Base-by-base conservation (phyloP, 2,797 vertebrate genomes). In the Tinamus major region DNA sequence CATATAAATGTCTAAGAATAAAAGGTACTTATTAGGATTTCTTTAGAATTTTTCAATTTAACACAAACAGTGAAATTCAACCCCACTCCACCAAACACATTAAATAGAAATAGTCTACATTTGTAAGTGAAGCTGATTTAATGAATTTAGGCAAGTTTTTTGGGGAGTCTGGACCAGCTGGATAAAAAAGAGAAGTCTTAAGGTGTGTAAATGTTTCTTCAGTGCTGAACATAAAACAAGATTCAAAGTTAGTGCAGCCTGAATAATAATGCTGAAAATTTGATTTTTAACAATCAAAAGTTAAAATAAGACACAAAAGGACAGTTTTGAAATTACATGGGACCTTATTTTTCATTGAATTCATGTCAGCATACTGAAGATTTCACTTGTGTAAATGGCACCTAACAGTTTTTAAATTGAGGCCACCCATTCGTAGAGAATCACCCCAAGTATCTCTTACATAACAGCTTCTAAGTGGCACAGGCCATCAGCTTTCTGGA, bases 391-490 rank as follows among this genome's bases (percentile, higher is more conserved):
- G 71, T 83, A 85, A 91, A 61, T 42, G 24, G 6, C 3, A 1
- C 12, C 10, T 61, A 41, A 21, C n/a, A 46, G 16, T 2, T 88
- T 91, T 94, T 77, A 58, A 71, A 9, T 82, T 63, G 20, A 33
- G 5, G 46, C 17, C 49, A 61, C 19, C 3, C 44, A 9, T 84
- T 89, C 72, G 65, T 18, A 69, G 21, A 21, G 26, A 88, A 92
- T 5, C 12, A 90, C 18, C 7, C 39, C 69, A 75, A 94, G 74
- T 13, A 41, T 18, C 18, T 96, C 98, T 98, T 97, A 98, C 98
- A 98, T 97, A 69, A 98, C 86, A 87, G 98, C 98, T 61, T 96
- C 92, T 84, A 98, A 76, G 86, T 96, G 85, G 81, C 98, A 98
- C 10, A 94, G 91, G 33, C 97, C 97, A n/a, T 96, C 96, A 4